Base-by-base conservation (phyloP, 2,797 vertebrate species). In the Harpagifer antarcticus region DNA sequence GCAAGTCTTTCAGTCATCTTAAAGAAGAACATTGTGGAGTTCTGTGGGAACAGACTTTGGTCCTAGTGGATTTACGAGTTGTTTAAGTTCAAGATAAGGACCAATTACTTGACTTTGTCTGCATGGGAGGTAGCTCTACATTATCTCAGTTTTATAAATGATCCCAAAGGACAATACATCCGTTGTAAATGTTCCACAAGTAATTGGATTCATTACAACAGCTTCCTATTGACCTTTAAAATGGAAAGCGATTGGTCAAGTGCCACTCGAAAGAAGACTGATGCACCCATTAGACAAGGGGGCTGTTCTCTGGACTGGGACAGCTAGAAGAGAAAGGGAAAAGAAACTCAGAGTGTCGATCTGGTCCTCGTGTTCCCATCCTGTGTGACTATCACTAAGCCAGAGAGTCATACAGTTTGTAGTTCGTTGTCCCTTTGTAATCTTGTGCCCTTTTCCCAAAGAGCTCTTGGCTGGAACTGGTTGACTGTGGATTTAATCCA, bases 141-240 rank as follows among this genome's bases (percentile, higher is more conserved):
- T 59, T 40, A 7, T 61, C 43, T 53, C 42, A 23, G 10, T 44
- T 60, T 81, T 54, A 77, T 60, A 43, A 66, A 81, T 61, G 37
- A 66, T 52, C 20, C 9, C 10, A 67, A 62, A 37, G 59, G 67
- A 66, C 60, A 70, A 60, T 69, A 8, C 76, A 77, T 84, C 54
- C 81, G 60, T 74, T 69, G 67, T 14, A 53, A 66, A 55, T 73
- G 59, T 66, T 76, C 57, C 82, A 60, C 71, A 68, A 61, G 55
- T 80, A 69, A 82, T 85, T 82, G 40, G 72, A 68, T 76, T 76
- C 61, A 76, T 86, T 77, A 76, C 20, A 76, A 43, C 53, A 64
- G 54, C 62, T 76, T 77, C 49, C 68, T 2, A 23, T 52, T 55
- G 78, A 85, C 86, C 83, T 88, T 87, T 85, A 45, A 75, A 86